A percentile compares a stretch with the other conserved stretches of the same genome.
Conservation (phyloP, 2,113 vertebrate genomes). For the Siniperca chuatsi region DNA sequence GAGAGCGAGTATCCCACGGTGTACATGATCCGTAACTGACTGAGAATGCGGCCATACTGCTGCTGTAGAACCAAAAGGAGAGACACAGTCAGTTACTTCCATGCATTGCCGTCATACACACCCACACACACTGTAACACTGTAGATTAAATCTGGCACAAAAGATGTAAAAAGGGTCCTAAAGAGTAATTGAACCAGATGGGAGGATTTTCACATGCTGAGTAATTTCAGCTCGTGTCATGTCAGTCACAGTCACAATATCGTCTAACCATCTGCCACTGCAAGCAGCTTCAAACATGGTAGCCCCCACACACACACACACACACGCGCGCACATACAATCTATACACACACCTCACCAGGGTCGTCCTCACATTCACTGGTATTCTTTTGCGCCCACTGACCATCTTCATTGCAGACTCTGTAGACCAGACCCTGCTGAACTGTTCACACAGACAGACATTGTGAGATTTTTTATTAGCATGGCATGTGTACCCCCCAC, state of each 20-base stretch:
- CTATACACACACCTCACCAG: constrained; percentile 70
- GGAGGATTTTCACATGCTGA: constrained; percentile 5
- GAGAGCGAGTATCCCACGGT: constrained; percentile 94
- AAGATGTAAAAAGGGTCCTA: not conserved
- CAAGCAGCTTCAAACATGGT: not conserved
- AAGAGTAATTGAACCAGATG: constrained; percentile 23
- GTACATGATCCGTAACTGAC: constrained; percentile 91
- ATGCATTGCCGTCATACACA: not conserved
- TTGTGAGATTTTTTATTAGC: not conserved
- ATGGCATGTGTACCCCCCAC: not conserved
- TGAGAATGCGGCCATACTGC: constrained; percentile 86
- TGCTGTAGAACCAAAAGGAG: constrained; percentile 77
- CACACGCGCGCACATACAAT: not conserved
- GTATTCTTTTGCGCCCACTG: constrained; percentile 89
- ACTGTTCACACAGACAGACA: constrained; percentile 81
- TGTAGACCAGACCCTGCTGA: constrained; percentile 88
- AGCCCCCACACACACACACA: not conserved
- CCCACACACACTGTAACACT: not conserved
- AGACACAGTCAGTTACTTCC: not conserved
- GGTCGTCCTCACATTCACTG: constrained; percentile 88
- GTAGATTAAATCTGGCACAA: not conserved
- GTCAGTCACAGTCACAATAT: not conserved
- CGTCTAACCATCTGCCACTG: constrained; percentile 10
- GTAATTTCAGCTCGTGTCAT: constrained; percentile 16
- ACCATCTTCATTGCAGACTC: constrained; percentile 88